These are phyloP conservation scores for Palythoa grandiflora DNA, from an alignment of 92 coral and sea anemone species.

Conservation along the genomic window DNA sequence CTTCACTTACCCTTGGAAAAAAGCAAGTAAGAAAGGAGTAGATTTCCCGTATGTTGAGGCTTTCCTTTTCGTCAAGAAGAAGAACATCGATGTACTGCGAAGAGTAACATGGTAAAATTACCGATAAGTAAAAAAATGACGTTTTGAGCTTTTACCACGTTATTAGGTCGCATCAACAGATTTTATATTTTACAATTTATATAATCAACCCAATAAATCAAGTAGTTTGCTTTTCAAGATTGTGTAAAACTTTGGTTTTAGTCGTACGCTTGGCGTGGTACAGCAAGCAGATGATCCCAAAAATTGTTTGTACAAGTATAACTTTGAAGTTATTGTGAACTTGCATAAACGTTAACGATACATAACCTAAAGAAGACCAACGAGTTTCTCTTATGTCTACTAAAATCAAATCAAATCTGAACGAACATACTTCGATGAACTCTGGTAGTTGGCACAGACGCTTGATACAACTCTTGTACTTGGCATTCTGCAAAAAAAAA, in stretches of 20 bases:
- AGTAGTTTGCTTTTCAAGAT: no score
- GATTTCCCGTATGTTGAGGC: conserved; percentile 84
- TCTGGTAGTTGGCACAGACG: conserved; percentile 91
- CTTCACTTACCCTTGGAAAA: conserved; percentile 88
- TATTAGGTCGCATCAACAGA: no score
- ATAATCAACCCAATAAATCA: no score
- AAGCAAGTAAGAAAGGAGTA: conserved; percentile 92
- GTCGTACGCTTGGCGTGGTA: no score
- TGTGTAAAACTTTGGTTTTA: no score
- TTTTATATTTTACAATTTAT: no score
- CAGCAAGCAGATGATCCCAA: no score
- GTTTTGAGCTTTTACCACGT: no score
- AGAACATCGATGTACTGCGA: conserved; percentile 90
- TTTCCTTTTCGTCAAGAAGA: conserved; percentile 94
- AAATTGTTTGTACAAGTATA: no score
- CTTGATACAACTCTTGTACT: conserved; percentile 86
- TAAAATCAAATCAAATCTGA: not conserved
- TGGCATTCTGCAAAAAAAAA: conserved; percentile 61
- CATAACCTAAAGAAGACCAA: not conserved
- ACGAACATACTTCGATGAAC: conserved; percentile 86
- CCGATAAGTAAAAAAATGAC: not conserved
- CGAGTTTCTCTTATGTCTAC: not conserved
- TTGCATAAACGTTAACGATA: not conserved
- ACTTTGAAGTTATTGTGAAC: no score
- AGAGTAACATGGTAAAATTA: not conserved